phyloP scores from a whole-genome alignment of 2,888 invertebrate species.

The Parnassius mnemosyne region DNA sequence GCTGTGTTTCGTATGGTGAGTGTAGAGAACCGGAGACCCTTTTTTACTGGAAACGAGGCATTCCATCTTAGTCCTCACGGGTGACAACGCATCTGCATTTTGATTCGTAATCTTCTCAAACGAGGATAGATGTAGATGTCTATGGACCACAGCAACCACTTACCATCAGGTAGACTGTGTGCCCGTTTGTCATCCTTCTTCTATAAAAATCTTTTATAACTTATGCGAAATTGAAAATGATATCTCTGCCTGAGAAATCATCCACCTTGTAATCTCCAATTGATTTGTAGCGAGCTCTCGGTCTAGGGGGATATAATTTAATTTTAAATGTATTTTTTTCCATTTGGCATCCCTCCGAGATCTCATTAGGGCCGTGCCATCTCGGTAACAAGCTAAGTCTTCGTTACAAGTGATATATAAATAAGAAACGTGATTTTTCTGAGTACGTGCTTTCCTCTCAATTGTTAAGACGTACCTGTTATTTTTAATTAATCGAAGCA shows the following conservation, averaged over 20 bases:
- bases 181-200: no score
- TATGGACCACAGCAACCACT: no score
- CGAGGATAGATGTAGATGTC: no score
- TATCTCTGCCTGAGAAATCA: conserved; percentile 1
- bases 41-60: no score
- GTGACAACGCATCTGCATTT: no score
- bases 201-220: neutral
- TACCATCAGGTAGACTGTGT: no score
- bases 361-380: conserved; percentile 51
- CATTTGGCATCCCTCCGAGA: conserved; percentile 48
- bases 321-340: conserved; percentile 61
- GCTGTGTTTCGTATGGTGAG: no score
- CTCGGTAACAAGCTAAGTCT: conserved; percentile 36
- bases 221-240: neutral
- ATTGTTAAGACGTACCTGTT: neutral
- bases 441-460: neutral
- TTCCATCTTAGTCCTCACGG: no score
- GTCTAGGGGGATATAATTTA: conserved; percentile 50
- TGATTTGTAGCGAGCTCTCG: conserved; percentile 48
- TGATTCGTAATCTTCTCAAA: no score
- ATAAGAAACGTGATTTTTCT: conserved; percentile 33
- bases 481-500: conserved; percentile 11
- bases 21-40: no score
- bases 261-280: conserved; percentile 56
- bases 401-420: conserved; percentile 24